These are phyloP conservation scores for Echinometra lucunter DNA, from an alignment of 53 echinoderm and acorn worm species.

Conservation along the genomic window DNA sequence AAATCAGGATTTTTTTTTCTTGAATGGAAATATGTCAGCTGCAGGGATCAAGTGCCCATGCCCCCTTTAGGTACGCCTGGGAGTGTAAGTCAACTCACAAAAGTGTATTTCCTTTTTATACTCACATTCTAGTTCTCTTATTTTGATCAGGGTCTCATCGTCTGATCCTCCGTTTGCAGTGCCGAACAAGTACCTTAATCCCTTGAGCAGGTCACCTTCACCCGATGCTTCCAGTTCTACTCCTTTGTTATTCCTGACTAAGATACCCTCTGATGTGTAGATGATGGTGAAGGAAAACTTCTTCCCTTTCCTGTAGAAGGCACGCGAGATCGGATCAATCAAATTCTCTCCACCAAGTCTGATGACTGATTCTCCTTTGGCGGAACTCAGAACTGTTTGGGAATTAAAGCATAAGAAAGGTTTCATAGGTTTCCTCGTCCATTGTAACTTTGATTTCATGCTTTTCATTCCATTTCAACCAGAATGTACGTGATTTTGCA, in stretches of 20 bases:
- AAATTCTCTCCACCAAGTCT: background rate
- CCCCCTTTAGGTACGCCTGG: too few species aligned
- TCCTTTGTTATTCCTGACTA: background rate
- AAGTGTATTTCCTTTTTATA: too few species aligned
- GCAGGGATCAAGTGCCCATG: too few species aligned
- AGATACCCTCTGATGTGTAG: background rate
- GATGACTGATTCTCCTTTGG: slow-evolving; percentile 1
- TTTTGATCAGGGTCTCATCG: background rate
- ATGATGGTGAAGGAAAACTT: slow-evolving; percentile 17
- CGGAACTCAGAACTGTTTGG: background rate
- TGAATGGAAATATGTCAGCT: too few species aligned
- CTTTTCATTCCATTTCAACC: too few species aligned
- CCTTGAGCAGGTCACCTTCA: background rate
- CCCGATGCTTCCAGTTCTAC: background rate
- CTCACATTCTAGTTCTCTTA: slow-evolving; percentile 14
- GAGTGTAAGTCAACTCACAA: too few species aligned
- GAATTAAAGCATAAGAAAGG: background rate
- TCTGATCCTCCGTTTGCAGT: slow-evolving; percentile 26
- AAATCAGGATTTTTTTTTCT: too few species aligned
- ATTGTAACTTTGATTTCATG: too few species aligned
- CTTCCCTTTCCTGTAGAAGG: background rate
- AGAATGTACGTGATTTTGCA: too few species aligned
- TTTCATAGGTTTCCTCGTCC: too few species aligned
- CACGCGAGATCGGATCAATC: background rate
- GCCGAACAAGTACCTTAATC: background rate